Percentiles rank a stretch among this genome's conserved stretches.
Conservation (phyloP, 2,888 invertebrate species). For the Zhuqinia jingwanae region DNA sequence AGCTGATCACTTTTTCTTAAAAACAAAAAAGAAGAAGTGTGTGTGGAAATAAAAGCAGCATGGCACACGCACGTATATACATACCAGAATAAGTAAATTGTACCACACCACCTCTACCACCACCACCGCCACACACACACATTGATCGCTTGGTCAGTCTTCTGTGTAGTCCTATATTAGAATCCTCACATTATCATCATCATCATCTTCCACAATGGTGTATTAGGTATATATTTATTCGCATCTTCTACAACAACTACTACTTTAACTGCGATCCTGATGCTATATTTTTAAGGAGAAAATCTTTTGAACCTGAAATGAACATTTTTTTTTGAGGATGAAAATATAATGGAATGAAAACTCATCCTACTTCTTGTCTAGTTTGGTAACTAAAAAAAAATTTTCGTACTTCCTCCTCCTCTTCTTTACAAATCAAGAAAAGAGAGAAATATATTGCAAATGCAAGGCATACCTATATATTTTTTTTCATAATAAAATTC, state of each 20-base stretch:
- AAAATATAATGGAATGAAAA: conserved; percentile 37
- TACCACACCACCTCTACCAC: conserved; percentile 46
- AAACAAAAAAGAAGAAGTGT: neutral
- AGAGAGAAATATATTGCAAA: no score
- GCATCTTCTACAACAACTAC: no score
- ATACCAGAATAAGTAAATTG: neutral
- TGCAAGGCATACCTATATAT: neutral
- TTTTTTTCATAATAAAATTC: neutral
- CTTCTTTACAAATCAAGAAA: conserved; percentile 23
- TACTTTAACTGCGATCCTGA: neutral
- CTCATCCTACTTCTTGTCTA: conserved; percentile 29
- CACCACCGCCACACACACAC: conserved; percentile 48
- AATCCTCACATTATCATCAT: conserved; percentile 28
- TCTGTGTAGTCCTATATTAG: conserved; percentile 70
- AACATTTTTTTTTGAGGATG: conserved; percentile 40
- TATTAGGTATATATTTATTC: no score
- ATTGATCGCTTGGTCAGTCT: conserved; percentile 70
- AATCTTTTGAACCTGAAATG: conserved; percentile 59
- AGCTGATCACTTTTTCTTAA: conserved; percentile 60
- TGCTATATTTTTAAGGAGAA: conserved; percentile 58
- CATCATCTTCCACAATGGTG: conserved; percentile 32
- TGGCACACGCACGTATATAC: conserved; percentile 64
- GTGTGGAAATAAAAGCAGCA: conserved; percentile 17
- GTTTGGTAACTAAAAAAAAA: neutral
- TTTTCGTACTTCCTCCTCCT: conserved; percentile 53